Evolutionary conservation across 2,113 vertebrate genomes (phyloP), one percentile per base, ranked within the genome.

Genomic region (Lipophrys pholis): DNA sequence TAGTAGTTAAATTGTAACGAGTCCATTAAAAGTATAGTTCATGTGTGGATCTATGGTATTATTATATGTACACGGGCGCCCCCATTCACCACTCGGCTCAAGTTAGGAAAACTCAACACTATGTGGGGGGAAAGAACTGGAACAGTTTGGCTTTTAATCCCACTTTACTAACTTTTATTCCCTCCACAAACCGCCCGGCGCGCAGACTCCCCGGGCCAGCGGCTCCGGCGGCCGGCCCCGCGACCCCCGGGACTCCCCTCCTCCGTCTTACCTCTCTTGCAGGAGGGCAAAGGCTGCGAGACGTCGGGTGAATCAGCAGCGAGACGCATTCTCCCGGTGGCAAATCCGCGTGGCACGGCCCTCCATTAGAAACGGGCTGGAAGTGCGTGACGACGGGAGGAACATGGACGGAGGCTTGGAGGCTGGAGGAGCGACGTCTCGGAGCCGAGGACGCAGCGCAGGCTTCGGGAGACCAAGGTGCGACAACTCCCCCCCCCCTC

Each of bases 311-410:
- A 77, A 30, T 85, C 73, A 94, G 87, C 84, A 87, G 75, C 75
- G 52, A 81, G 79, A 78, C 80, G 71, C 93, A 93, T 94, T 89
- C 85, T 93, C 82, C 78, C 67, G 76, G 30, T 76, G 77, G 81
- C 82, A 87, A 82, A 93, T 94, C 94, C 93, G 91, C 46, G 90
- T 30, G 21, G 21, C 93, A 52, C 92, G 92, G 84, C 93, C 94
- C 92, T 95, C 94, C 94, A 95, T 94, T 90, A 92, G 84, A 90
- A 85, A 56, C 88, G 88, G 90, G 89, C 89, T 85, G 78, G 78
- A 75, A 82, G 86, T 82, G 82, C 76, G 75, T 53, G 50, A 15
- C 57, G 66, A 81, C 60, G 36, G 69, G 79, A 57, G 21, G 63
- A 69, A 80, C 73, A 80, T 69, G 69, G 67, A 85, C 50, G 36